phyloP scores from a whole-genome alignment of 2,113 vertebrate genomes.

The Triplophysa siluroides region DNA sequence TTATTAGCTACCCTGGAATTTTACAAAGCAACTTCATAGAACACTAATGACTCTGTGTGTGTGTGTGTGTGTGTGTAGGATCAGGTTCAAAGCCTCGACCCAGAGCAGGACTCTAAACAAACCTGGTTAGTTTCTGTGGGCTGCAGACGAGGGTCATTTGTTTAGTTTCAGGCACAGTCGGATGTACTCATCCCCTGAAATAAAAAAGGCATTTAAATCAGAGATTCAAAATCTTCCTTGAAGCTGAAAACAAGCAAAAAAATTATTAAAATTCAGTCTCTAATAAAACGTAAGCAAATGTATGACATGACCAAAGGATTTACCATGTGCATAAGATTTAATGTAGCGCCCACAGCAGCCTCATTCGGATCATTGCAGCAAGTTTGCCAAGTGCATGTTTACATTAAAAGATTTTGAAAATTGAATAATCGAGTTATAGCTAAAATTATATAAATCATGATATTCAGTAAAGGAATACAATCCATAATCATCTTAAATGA shows the following conservation, averaged over 20 bases:
- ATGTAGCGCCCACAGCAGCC: neutral
- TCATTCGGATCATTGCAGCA: neutral
- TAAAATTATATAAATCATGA: neutral
- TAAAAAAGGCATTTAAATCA: neutral
- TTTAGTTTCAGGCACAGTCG: neutral
- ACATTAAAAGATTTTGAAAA: neutral
- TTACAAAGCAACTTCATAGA: slow-evolving; percentile 39
- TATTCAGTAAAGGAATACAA: neutral
- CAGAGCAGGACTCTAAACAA: slow-evolving; percentile 24
- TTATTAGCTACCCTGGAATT: slow-evolving; percentile 50
- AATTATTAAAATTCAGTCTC: no score
- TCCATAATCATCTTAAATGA: neutral
- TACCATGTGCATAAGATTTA: no score
- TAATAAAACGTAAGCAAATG: no score
- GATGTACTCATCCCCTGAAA: neutral
- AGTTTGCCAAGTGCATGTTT: neutral
- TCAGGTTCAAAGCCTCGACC: slow-evolving; percentile 19
- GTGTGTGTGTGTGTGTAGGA: slow-evolving; percentile 14
- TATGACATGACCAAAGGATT: no score
- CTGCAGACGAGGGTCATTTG: slow-evolving; percentile 1
- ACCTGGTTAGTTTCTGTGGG: slow-evolving; percentile 27
- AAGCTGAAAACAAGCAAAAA: no score
- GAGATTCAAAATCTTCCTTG: no score
- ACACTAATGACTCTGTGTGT: slow-evolving; percentile 33
- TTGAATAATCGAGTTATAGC: neutral